Percentiles rank a stretch among this genome's conserved stretches.
Conservation (phyloP, 2,888 invertebrate species). For the Drosophila yooni region DNA sequence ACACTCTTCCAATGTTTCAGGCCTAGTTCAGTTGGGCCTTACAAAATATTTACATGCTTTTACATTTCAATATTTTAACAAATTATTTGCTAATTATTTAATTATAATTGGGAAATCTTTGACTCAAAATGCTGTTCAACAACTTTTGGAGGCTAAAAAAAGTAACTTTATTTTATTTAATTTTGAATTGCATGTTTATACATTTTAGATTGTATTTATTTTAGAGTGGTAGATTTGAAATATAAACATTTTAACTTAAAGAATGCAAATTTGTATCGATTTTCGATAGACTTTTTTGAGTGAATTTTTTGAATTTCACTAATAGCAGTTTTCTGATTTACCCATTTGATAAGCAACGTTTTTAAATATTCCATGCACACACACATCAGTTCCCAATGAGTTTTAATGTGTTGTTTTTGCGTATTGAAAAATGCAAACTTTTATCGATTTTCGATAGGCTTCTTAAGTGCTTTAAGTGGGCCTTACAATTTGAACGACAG, state of each 20-base stretch:
- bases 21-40: not conserved
- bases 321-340: not conserved
- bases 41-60: not conserved
- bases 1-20: not conserved
- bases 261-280: not conserved
- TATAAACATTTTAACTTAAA: not conserved
- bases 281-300: not conserved
- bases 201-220: not conserved
- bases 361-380: not conserved
- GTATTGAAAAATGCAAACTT: not conserved
- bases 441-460: not conserved
- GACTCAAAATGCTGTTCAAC: not conserved
- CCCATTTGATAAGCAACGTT: not conserved
- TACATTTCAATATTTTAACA: not conserved
- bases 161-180: not conserved
- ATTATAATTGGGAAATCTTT: not conserved
- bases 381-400: not conserved
- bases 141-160: not conserved
- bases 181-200: not conserved
- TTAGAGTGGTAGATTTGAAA: not conserved
- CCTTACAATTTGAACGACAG: not conserved
- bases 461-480: not conserved
- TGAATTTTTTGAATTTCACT: not conserved
- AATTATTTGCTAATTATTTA: not conserved
- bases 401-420: not conserved